These are phyloP conservation scores for Megalopta genalis DNA, from an alignment of 1,140 invertebrate genomes.

Conservation along the genomic window DNA sequence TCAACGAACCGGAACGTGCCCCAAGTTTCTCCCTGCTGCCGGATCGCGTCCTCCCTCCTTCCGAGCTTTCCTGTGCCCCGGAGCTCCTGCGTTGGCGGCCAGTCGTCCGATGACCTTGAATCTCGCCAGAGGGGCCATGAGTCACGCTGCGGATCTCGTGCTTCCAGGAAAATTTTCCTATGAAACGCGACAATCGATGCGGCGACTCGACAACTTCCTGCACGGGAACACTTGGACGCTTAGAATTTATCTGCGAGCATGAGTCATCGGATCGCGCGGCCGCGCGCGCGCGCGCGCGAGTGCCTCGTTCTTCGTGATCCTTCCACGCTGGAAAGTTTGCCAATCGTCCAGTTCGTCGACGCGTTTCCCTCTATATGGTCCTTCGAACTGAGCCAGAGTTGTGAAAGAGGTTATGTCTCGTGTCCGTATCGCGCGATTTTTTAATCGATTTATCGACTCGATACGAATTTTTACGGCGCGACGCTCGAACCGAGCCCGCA, in stretches of 20 bases:
- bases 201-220: conserved; percentile 12
- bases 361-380: neutral
- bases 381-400: neutral
- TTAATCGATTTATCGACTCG: too few species aligned
- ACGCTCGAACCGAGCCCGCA: too few species aligned
- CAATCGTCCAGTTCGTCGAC: neutral
- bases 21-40: neutral
- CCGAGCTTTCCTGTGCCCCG: neutral
- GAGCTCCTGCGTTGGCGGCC: conserved; percentile 32
- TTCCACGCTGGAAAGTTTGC: neutral
- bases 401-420: too few species aligned
- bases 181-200: conserved; percentile 39
- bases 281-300: too few species aligned
- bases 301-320: neutral
- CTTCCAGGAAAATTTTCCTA: conserved; percentile 55
- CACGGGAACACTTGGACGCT: conserved; percentile 47
- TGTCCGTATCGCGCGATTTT: too few species aligned
- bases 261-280: conserved; percentile 34
- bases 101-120: conserved; percentile 5
- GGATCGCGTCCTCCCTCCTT: neutral
- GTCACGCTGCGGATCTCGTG: conserved; percentile 38
- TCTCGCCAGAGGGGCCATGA: conserved; percentile 43
- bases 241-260: conserved; percentile 56
- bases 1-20: neutral
- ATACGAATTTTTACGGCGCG: too few species aligned